These are phyloP conservation scores for Pogonognathellus flavescens DNA, from an alignment of 1,140 invertebrate species.

Conservation along the genomic window DNA sequence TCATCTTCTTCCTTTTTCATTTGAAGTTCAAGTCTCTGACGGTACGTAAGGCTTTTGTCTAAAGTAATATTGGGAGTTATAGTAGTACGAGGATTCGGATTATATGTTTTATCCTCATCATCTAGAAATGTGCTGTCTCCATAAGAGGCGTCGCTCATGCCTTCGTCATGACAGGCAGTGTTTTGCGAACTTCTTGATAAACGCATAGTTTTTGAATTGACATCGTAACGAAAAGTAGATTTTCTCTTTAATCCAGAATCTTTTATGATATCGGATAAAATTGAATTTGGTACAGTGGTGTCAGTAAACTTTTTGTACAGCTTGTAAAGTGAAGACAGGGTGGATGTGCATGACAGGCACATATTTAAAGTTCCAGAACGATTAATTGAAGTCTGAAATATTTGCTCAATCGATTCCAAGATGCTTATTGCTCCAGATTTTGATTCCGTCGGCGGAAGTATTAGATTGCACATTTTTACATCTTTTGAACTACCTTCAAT, in stretches of 20 bases:
- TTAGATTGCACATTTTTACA: neutral
- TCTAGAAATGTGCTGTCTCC: neutral
- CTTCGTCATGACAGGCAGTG: neutral
- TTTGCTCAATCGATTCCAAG: neutral
- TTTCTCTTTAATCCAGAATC: neutral
- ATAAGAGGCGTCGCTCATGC: neutral
- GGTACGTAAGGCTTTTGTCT: conserved; percentile 18
- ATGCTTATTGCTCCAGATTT: neutral
- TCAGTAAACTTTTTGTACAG: conserved; percentile 18
- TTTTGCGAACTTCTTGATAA: neutral
- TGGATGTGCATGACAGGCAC: neutral
- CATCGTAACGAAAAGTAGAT: too few species aligned
- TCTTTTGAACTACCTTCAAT: neutral
- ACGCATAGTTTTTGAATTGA: too few species aligned
- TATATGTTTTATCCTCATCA: neutral
- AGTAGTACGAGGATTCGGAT: neutral
- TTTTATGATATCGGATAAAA: neutral
- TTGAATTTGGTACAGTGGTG: neutral
- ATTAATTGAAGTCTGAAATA: neutral
- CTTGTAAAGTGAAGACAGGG: neutral
- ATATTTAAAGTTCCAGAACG: neutral
- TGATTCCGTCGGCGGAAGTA: neutral
- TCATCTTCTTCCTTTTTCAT: too few species aligned
- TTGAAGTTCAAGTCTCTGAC: neutral
- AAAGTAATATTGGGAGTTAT: neutral